A percentile compares a stretch with the other conserved stretches of the same genome.
Evolutionary conservation across 1,140 invertebrate genomes (phyloP).

Genomic region (Caenorhabditis inopinata): DNA sequence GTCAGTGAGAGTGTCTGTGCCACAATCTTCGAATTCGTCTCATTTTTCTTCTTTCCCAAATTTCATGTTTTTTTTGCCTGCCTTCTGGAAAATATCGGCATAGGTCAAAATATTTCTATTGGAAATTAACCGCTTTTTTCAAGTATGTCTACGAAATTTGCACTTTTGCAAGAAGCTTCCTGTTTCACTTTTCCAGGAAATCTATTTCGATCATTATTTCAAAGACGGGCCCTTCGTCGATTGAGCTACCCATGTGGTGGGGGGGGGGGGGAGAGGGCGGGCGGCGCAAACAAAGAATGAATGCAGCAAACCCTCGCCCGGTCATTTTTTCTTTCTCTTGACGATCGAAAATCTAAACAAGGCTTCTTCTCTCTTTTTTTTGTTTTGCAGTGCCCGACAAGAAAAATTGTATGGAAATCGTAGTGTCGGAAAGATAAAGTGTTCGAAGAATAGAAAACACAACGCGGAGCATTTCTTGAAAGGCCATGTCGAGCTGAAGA

Average conservation of each 20-base stretch:
- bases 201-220: constrained; percentile 33
- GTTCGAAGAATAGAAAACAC: background rate
- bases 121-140: background rate
- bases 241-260: background rate
- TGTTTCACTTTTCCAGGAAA: background rate
- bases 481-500: background rate
- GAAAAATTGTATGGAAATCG: background rate
- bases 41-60: constrained; percentile 8
- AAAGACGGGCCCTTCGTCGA: background rate
- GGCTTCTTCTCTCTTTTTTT: background rate
- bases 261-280: too few species aligned
- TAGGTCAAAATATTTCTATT: too few species aligned
- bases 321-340: constrained; percentile 10
- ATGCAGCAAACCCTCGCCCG: background rate
- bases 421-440: background rate
- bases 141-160: background rate
- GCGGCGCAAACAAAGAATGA: constrained; percentile 20
- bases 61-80: background rate
- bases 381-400: background rate
- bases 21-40: constrained; percentile 20
- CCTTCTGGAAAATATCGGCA: background rate
- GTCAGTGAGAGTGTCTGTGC: background rate
- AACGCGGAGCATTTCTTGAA: background rate
- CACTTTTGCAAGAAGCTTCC: background rate
- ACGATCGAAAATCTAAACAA: constrained; percentile 33